Evolutionary conservation across 2,888 invertebrate genomes (phyloP).

Genomic region (Acrobasis repandana): DNA sequence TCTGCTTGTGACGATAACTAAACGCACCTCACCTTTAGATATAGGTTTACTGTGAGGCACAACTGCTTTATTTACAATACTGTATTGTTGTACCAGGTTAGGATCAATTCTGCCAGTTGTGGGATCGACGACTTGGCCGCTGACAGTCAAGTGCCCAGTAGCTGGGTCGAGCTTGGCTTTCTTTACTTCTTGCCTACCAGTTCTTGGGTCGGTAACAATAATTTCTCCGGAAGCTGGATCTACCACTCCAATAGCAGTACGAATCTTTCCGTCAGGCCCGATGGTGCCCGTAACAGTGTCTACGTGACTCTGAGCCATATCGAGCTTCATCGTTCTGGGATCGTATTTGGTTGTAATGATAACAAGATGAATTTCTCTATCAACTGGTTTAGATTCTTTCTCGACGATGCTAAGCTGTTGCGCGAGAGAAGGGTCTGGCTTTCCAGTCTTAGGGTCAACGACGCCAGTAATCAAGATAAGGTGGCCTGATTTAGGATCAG

Average conservation of each 20-base stretch:
- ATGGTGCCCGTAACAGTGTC: conserved; percentile 84
- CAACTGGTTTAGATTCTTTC: conserved; percentile 65
- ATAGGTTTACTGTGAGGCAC: conserved; percentile 66
- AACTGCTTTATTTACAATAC: conserved; percentile 70
- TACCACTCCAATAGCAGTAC: conserved; percentile 85
- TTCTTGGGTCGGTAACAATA: conserved; percentile 68
- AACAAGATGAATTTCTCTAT: conserved; percentile 81
- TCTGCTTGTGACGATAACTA: conserved; percentile 76
- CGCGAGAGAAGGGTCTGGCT: conserved; percentile 77
- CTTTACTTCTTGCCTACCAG: conserved; percentile 82
- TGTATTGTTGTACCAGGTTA: conserved; percentile 77
- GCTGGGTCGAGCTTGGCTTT: conserved; percentile 80
- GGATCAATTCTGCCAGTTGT: conserved; percentile 84
- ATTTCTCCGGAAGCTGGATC: conserved; percentile 84
- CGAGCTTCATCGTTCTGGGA: conserved; percentile 77
- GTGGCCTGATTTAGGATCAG: conserved; percentile 81
- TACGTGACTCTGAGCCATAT: conserved; percentile 66
- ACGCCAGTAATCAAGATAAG: conserved; percentile 80
- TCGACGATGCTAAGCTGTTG: conserved; percentile 82
- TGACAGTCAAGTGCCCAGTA: conserved; percentile 82
- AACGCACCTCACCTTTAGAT: conserved; percentile 68
- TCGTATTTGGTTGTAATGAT: conserved; percentile 85
- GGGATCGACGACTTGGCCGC: conserved; percentile 81
- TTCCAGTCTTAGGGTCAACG: conserved; percentile 83
- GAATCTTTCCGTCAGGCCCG: conserved; percentile 75